These are phyloP conservation scores for Pomatostomus ruficeps DNA, from an alignment of 2,113 vertebrate species.

Conservation along the genomic window DNA sequence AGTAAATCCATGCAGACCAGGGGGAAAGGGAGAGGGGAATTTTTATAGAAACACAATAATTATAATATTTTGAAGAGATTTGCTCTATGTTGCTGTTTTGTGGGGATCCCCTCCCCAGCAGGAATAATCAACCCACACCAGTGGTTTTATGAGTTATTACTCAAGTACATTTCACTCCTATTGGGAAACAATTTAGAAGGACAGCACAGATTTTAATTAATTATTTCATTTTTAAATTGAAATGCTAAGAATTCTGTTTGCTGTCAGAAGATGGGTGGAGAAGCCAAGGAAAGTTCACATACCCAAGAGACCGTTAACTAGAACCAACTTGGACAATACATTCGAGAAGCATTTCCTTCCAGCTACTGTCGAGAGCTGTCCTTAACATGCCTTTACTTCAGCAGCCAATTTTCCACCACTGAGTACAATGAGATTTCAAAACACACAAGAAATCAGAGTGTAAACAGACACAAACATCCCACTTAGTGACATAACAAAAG, in stretches of 20 bases:
- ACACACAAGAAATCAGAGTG: background rate
- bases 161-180: background rate
- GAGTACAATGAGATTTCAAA: conserved; percentile 59
- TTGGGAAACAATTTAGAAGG: background rate
- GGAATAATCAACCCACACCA: background rate
- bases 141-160: background rate
- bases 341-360: conserved; percentile 60
- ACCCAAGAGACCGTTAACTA: conserved; percentile 31
- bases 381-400: conserved; percentile 35
- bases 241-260: background rate
- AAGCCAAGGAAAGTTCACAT: conserved; percentile 44
- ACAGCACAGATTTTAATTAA: background rate
- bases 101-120: background rate
- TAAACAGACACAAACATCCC: conserved; percentile 55
- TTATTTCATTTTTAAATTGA: background rate
- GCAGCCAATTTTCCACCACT: conserved; percentile 50
- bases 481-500: conserved; percentile 51
- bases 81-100: background rate
- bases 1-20: background rate
- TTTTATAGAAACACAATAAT: background rate
- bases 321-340: conserved; percentile 43
- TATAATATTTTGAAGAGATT: background rate
- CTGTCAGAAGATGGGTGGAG: conserved; percentile 51
- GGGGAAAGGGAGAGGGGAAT: background rate
- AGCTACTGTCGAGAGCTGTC: conserved; percentile 56